Conservation (phyloP, 2,888 invertebrate genomes). For the Panzeria rudis region DNA sequence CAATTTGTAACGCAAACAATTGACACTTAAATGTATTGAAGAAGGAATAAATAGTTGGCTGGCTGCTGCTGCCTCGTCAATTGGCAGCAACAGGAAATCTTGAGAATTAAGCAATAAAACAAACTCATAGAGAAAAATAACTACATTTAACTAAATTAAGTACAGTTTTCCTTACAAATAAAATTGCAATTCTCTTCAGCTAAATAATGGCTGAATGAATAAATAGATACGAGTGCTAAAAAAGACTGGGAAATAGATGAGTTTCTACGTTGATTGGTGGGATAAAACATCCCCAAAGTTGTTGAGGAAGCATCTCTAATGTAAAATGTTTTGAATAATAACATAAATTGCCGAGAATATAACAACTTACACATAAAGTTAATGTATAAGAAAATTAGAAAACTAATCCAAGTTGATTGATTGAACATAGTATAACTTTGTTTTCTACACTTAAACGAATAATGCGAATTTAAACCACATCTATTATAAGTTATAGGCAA, state of each 20-base stretch:
- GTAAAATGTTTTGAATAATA: not conserved
- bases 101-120: constrained; percentile 53
- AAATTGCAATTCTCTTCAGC: constrained; percentile 34
- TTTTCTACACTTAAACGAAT: not conserved
- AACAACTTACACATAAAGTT: not conserved
- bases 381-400: not conserved
- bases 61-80: constrained; percentile 11
- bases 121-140: constrained; percentile 19
- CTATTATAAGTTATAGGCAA: no score
- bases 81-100: constrained; percentile 68
- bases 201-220: constrained; percentile 12
- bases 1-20: constrained; percentile 20
- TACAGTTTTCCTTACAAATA: constrained; percentile 62
- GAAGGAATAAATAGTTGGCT: not conserved
- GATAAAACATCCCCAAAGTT: constrained; percentile 25
- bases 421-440: not conserved
- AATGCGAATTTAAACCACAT: no score
- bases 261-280: constrained; percentile 1
- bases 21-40: constrained; percentile 39
- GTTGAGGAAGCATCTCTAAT: not conserved
- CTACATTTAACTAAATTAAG: constrained; percentile 54
- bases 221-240: no score
- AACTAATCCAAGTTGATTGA: not conserved
- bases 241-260: constrained; percentile 5
- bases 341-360: not conserved